phyloP scores from a whole-genome alignment of 2,888 invertebrate species.

The Peribatodes rhomboidaria region DNA sequence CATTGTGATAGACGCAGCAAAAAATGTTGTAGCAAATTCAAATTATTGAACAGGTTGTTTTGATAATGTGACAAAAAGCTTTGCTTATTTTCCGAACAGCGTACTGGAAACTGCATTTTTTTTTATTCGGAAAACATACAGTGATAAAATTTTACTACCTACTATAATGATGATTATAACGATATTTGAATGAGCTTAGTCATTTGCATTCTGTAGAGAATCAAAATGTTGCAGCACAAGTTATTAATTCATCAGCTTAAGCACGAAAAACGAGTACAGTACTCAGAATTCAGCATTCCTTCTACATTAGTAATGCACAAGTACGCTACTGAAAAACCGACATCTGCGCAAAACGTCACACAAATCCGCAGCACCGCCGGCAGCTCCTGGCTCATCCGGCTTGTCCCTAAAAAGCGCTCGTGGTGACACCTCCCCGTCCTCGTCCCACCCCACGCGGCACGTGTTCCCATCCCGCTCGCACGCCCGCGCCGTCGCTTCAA shows the following conservation, averaged over 20 bases:
- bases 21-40: constrained; percentile 42
- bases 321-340: constrained; percentile 63
- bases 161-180: too few relatives aligned
- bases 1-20: constrained; percentile 50
- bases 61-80: constrained; percentile 10
- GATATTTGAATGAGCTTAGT: too few relatives aligned
- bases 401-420: constrained; percentile 80
- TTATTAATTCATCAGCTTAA: constrained; percentile 32
- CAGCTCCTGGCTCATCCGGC: constrained; percentile 72
- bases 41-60: constrained; percentile 35
- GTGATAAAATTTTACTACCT: too few relatives aligned
- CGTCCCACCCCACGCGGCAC: constrained; percentile 68
- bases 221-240: constrained; percentile 15
- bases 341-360: constrained; percentile 76
- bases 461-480: constrained; percentile 72
- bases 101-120: too few relatives aligned
- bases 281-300: constrained; percentile 39
- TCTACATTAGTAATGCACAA: constrained; percentile 53
- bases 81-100: constrained; percentile 11
- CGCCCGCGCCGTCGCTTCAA: constrained; percentile 66
- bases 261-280: constrained; percentile 28
- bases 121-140: too few relatives aligned
- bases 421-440: constrained; percentile 84
- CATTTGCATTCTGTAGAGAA: too few relatives aligned
- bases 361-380: constrained; percentile 68